phyloP scores from a whole-genome alignment of 2,888 invertebrate species.

The Heliconius ismenius region DNA sequence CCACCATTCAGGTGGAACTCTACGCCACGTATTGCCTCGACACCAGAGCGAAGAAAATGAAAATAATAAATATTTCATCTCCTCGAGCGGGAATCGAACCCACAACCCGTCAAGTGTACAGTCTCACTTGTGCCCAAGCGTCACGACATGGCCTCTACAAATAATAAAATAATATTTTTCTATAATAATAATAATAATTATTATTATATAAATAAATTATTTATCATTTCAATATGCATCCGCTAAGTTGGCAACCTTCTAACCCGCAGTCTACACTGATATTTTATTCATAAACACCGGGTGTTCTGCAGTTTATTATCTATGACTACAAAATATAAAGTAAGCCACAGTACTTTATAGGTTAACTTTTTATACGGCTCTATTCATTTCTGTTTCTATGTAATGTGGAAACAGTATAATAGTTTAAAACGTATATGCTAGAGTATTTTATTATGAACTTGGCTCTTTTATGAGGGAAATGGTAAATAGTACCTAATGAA shows the following conservation, averaged over 20 bases:
- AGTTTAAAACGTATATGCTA: neutral
- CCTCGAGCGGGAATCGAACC: neutral
- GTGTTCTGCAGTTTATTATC: constrained; percentile 56
- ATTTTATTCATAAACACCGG: constrained; percentile 65
- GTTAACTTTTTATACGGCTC: constrained; percentile 35
- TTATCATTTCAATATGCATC: constrained; percentile 12
- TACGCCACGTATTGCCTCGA: no score
- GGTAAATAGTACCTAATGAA: neutral
- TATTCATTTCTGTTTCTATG: constrained; percentile 27
- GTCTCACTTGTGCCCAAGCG: neutral
- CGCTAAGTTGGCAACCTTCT: constrained; percentile 43
- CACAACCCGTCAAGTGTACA: neutral
- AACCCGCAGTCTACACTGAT: constrained; percentile 53
- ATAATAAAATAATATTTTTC: neutral
- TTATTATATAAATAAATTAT: no score
- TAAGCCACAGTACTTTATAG: constrained; percentile 33
- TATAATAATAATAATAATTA: neutral
- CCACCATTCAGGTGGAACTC: no score
- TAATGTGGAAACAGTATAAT: neutral
- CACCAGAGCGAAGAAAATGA: no score
- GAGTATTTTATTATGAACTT: constrained; percentile 1
- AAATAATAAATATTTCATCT: neutral
- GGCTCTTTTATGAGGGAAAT: constrained; percentile 19
- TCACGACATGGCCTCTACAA: no score
- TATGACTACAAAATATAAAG: constrained; percentile 48